phyloP scores from a whole-genome alignment of 2,888 invertebrate species.

The Napeogenes sylphis region DNA sequence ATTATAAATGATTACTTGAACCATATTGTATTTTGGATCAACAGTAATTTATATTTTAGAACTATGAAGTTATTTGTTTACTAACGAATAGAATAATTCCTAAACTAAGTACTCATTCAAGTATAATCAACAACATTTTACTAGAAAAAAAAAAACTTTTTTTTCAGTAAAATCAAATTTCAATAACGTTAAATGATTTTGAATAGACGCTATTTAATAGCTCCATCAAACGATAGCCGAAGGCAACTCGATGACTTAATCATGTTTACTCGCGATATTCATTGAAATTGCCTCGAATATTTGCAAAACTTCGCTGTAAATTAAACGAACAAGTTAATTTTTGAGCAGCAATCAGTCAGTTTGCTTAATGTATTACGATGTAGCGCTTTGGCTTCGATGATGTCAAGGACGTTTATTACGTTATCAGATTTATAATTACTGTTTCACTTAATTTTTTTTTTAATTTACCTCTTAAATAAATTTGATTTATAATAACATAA shows the following conservation, averaged over 20 bases:
- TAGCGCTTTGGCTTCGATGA: conserved; percentile 2
- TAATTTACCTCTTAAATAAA: not conserved
- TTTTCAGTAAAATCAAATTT: not conserved
- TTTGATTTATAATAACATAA: no score
- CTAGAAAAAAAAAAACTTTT: no score
- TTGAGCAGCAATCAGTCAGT: conserved; percentile 30
- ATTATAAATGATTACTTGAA: no score
- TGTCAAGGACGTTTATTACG: not conserved
- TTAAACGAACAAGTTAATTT: conserved; percentile 25
- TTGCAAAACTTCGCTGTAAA: conserved; percentile 6
- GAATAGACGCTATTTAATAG: not conserved
- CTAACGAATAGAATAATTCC: no score
- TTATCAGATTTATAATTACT: conserved; percentile 1
- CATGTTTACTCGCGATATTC: conserved; percentile 1
- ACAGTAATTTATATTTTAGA: no score
- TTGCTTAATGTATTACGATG: conserved; percentile 27
- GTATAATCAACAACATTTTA: no score
- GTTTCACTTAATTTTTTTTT: not conserved
- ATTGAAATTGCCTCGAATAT: conserved; percentile 1
- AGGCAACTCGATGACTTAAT: conserved; percentile 2
- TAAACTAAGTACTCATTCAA: no score
- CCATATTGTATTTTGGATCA: no score
- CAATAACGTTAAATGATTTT: not conserved
- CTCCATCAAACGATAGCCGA: not conserved
- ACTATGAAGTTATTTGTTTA: no score